Evolutionary conservation across 2,113 vertebrate genomes (phyloP).

Genomic region (Paratilapia polleni): DNA sequence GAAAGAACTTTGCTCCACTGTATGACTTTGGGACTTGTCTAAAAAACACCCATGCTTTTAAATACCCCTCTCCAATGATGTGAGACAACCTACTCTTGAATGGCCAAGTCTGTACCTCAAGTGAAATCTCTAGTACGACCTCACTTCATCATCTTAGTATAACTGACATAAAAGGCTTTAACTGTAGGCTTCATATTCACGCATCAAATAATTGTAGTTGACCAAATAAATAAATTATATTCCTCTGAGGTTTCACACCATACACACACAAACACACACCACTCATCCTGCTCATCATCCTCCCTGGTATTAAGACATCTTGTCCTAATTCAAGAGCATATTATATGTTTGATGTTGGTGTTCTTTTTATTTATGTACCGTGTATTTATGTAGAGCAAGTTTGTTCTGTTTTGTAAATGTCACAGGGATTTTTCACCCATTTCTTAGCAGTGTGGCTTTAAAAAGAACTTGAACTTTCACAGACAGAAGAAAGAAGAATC

Average conservation of each 20-base stretch:
- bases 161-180: slow-evolving; percentile 18
- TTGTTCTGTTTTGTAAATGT: slow-evolving; percentile 26
- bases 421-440: slow-evolving; percentile 12
- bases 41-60: no score
- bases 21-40: neutral
- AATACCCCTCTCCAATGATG: no score
- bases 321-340: slow-evolving; percentile 22
- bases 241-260: neutral
- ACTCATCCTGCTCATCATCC: slow-evolving; percentile 3
- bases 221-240: neutral
- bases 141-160: neutral
- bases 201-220: neutral
- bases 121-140: neutral
- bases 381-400: slow-evolving; percentile 1
- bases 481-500: accelerated
- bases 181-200: neutral
- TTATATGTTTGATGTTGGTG: neutral
- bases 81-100: neutral
- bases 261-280: neutral
- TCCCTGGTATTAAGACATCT: neutral
- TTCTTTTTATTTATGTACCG: neutral
- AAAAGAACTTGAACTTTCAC: neutral
- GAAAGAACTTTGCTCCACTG: neutral
- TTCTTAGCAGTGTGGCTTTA: neutral
- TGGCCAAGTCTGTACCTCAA: neutral